Conservation (phyloP, 2,888 invertebrate genomes). For the Polymixis flavicincta region DNA sequence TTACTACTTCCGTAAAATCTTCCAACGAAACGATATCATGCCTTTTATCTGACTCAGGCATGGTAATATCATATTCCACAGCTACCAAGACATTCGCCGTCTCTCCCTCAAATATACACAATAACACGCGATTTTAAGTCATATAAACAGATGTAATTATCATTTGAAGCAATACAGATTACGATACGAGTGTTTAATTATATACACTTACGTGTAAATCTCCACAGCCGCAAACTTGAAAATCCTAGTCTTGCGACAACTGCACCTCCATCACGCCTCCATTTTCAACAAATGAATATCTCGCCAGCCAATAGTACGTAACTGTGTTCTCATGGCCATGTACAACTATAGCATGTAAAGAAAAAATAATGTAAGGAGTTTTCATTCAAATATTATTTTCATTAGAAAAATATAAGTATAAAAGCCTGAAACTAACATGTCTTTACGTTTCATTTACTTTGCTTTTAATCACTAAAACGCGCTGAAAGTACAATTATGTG, state of each 20-base stretch:
- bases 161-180: constrained; percentile 75
- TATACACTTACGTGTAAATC: constrained; percentile 79
- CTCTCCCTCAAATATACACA: constrained; percentile 88
- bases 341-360: constrained; percentile 66
- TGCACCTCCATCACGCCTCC: constrained; percentile 88
- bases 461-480: neutral
- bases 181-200: constrained; percentile 76
- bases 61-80: constrained; percentile 78
- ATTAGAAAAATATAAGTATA: neutral
- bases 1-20: constrained; percentile 42
- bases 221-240: constrained; percentile 85
- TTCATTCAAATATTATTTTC: neutral
- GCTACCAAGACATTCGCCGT: constrained; percentile 81
- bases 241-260: constrained; percentile 84
- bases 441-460: constrained; percentile 10
- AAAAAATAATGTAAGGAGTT: constrained; percentile 42
- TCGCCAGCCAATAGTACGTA: constrained; percentile 72
- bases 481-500: constrained; percentile 8
- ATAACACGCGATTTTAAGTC: constrained; percentile 68
- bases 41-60: constrained; percentile 72
- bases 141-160: constrained; percentile 68
- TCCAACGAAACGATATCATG: constrained; percentile 43
- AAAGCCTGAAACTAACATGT: neutral
- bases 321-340: constrained; percentile 67
- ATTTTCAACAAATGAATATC: constrained; percentile 90